Conservation (phyloP, 2,888 invertebrate genomes). For the Protodeltote pygarga region DNA sequence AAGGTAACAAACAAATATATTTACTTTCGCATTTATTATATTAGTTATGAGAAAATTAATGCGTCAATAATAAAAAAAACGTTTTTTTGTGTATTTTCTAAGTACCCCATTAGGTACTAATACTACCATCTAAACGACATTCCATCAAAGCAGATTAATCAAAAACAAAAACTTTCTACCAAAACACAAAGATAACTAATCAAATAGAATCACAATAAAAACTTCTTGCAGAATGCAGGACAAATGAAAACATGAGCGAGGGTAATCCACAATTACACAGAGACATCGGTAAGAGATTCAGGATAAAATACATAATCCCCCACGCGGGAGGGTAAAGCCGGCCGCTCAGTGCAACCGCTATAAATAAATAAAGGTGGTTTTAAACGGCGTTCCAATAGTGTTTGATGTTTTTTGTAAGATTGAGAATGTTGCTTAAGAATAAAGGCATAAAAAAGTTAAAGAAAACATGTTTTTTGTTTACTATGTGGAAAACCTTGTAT, state of each 20-base stretch:
- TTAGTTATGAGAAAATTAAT: no score
- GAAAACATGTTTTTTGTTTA: no score
- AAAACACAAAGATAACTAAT: slow-evolving; percentile 17
- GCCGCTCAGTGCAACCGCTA: slow-evolving; percentile 40
- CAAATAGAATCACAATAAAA: slow-evolving; percentile 32
- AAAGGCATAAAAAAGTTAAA: no score
- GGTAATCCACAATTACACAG: slow-evolving; percentile 84
- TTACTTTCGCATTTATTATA: no score
- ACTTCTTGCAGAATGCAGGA: slow-evolving; percentile 52
- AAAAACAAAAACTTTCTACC: slow-evolving; percentile 3
- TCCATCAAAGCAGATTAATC: slow-evolving; percentile 4
- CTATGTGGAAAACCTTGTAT: no score
- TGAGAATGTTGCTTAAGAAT: background rate
- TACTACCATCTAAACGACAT: no score
- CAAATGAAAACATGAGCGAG: slow-evolving; percentile 77
- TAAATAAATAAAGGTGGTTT: slow-evolving; percentile 44
- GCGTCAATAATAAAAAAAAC: no score
- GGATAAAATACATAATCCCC: slow-evolving; percentile 82
- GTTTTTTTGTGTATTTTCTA: no score
- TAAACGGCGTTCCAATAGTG: slow-evolving; percentile 22
- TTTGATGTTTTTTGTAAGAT: slow-evolving; percentile 6
- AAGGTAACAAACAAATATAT: no score
- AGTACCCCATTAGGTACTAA: no score
- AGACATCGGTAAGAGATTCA: slow-evolving; percentile 82
- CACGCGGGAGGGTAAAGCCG: slow-evolving; percentile 47